Base-by-base conservation (phyloP, 2,888 invertebrate species). In the Chloromyia formosa region DNA sequence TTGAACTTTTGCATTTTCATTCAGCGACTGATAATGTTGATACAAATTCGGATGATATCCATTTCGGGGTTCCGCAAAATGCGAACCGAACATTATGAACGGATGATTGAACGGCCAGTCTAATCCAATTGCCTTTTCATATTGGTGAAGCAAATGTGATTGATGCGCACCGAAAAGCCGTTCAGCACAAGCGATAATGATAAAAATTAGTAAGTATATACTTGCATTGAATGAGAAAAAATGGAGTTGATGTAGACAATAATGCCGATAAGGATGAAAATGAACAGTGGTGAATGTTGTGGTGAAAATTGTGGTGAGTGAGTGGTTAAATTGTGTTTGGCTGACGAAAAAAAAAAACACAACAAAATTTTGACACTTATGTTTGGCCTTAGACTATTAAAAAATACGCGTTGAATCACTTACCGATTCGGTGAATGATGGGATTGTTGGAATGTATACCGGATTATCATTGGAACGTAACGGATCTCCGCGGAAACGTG, bases 91-190 rank as follows among this genome's bases (percentile, higher is more conserved):
- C 77, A 75, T 78, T 74, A 79, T 60, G 73, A 79, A 78, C 54
- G 79, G 79, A 79, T 80, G 80, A 78, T 75, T 80, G 69, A 80
- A 78, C 56, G 80, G 79, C 80, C 79, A 80, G 77, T 80, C 80
- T 80, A 80, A 81, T 77, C 78, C 74, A 77, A 80, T 75, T 75
- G 79, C 78, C 80, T 80, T 78, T 54, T 71, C 61, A 61, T 20
- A 64, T 35, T 35, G 45, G 56, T 20, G 56, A 20, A 10, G 56
- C 10, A 18, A 16, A 16, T 56, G 16, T 16, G 18, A 56, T 16
- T 53, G 14, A 16, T 53, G 16, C n/a, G 16, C n/a, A 20, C 22
- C 77, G 75, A 78, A 79, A 78, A 75, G 74, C 75, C 66, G 53
- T 40, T 58, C 12, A 20, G 73, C 66, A 60, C 49, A 75, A 75